Conservation (phyloP, 2,888 invertebrate genomes). For the Allacma fusca region DNA sequence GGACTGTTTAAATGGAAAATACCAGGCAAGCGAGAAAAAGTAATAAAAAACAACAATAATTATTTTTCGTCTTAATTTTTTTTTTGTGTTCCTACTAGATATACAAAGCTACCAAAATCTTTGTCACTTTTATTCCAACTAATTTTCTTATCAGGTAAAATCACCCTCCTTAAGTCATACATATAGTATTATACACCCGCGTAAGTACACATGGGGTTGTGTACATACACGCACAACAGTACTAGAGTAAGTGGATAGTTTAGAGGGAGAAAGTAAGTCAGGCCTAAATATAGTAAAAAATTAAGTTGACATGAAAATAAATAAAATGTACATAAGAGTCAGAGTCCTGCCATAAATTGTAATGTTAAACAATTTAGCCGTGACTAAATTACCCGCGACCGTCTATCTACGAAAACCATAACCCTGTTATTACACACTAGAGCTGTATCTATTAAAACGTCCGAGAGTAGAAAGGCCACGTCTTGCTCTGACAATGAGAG, state of each 20-base stretch:
- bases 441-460: too few species aligned
- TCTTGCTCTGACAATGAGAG: not conserved
- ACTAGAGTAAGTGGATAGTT: too few species aligned
- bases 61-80: not conserved
- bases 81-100: too few species aligned
- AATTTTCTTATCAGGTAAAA: too few species aligned
- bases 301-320: not conserved
- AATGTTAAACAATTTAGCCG: constrained; percentile 20
- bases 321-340: constrained; percentile 9
- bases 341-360: not conserved
- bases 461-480: too few species aligned
- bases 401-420: constrained; percentile 22
- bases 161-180: too few species aligned
- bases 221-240: too few species aligned
- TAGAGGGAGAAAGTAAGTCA: constrained; percentile 7
- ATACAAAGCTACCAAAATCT: too few species aligned
- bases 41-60: constrained; percentile 4
- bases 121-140: too few species aligned
- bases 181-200: too few species aligned
- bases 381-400: constrained; percentile 27
- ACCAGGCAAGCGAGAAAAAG: constrained; percentile 23
- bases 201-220: too few species aligned
- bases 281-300: constrained; percentile 4
- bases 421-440: not conserved
- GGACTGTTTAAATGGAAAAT: constrained; percentile 34